These are phyloP conservation scores for Theonella swinhoei DNA, from an alignment of 37 sponge, comb jelly and placozoan genomes.

Conservation along the genomic window DNA sequence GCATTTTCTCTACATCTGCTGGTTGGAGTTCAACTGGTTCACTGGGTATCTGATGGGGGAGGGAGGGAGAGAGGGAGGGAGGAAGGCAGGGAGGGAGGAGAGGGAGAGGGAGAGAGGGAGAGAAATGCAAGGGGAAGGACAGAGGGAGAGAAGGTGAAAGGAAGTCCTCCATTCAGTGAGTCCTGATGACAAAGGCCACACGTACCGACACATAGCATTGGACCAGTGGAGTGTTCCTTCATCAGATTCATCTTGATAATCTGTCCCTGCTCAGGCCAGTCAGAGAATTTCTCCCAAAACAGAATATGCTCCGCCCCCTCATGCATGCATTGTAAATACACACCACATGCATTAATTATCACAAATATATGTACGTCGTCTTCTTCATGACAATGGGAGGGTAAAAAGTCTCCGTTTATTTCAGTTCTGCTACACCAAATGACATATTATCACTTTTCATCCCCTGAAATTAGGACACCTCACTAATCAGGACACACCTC, in stretches of 20 bases:
- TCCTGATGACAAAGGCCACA: constrained; percentile 25
- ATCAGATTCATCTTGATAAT: constrained; percentile 98
- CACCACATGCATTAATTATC: too few species aligned
- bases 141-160: neutral
- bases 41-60: neutral
- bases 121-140: neutral
- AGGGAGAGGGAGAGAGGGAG: neutral
- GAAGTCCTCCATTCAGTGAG: neutral
- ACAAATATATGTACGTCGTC: too few species aligned
- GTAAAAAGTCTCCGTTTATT: too few species aligned
- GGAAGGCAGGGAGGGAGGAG: neutral
- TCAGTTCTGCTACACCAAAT: too few species aligned
- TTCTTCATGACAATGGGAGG: too few species aligned
- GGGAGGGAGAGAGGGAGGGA: neutral
- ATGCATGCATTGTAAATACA: too few species aligned
- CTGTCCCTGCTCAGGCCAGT: constrained; percentile 94
- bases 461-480: too few species aligned
- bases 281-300: constrained; percentile 94
- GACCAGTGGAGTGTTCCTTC: constrained; percentile 55
- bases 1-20: constrained; percentile 74
- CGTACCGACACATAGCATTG: neutral
- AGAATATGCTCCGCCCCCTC: constrained; percentile 86
- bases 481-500: too few species aligned
- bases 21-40: constrained; percentile 54
- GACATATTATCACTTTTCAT: too few species aligned